Base-by-base conservation (phyloP, 2,113 vertebrate genomes). In the Pygoscelis antarcticus region DNA sequence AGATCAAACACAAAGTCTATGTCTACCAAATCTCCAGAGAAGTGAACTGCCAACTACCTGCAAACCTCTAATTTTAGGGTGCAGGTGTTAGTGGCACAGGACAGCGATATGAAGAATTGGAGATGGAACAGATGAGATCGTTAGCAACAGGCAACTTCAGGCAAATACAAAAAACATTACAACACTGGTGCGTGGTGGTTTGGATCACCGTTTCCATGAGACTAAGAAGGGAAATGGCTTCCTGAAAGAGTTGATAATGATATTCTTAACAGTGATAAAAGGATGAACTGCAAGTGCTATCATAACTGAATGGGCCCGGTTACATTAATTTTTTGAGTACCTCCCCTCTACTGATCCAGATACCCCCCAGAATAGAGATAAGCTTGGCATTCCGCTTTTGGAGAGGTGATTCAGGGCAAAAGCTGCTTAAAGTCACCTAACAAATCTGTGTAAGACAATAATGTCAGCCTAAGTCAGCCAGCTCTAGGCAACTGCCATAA, bases 81-180 rank as follows among this genome's bases (percentile, higher is more conserved):
- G 26, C 29, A 20, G 46, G 38, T 19, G 30, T 83, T 91, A 69
- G 54, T 21, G 44, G 54, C 49, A 83, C 42, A 79, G 75, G 46
- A 90, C 94, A 94, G 29, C 40, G 82, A 87, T 91, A 90, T 6
- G 7, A 83, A 95, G 84, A 93, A 40, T 30, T n/a, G 22, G 78
- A 90, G 92, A 93, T 57, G 74, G 78, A 84, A 78, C 60, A 78
- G 81, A 93, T 91, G 87, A 89, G 47, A 87, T 93, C 23, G 29
- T 44, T 87, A 89, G 62, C 81, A 64, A 84, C 16, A 79, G 27
- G 34, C 46, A 69, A 12, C 44, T 91, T 81, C 84, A 94, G 44
- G 64, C 27, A 66, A 89, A 46, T 44, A 75, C 0, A 1, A 78
- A 58, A 84, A 86, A 66, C 38, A 60, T 66, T 9, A 38, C 13